phyloP scores from a whole-genome alignment of 2,888 invertebrate species.

The Ametastegia equiseti region DNA sequence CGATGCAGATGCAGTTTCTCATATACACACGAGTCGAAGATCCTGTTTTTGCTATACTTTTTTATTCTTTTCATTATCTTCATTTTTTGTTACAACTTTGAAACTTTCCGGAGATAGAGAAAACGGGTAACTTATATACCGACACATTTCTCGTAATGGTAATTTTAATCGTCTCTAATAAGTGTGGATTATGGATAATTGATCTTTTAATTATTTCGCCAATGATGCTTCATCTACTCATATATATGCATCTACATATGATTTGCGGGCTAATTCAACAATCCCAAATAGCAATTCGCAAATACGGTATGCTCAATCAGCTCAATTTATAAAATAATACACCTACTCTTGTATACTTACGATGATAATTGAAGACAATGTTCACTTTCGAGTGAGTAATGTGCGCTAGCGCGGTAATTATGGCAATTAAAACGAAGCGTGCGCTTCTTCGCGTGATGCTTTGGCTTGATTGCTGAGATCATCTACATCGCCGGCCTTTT shows the following conservation, averaged over 20 bases:
- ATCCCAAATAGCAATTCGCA: background rate
- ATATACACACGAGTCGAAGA: background rate
- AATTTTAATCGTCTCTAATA: constrained; percentile 10
- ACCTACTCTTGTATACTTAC: background rate
- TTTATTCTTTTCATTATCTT: background rate
- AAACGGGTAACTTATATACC: background rate
- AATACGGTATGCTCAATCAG: background rate
- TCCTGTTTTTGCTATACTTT: background rate
- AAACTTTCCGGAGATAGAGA: background rate
- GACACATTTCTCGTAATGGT: constrained; percentile 5
- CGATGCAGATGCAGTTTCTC: background rate
- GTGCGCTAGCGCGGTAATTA: background rate
- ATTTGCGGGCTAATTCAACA: background rate
- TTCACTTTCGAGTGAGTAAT: constrained; percentile 21
- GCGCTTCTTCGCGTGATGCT: background rate
- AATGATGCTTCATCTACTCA: too few relatives aligned
- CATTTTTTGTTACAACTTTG: background rate
- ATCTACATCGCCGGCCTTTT: too few relatives aligned
- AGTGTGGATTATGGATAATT: constrained; percentile 7
- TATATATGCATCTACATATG: background rate
- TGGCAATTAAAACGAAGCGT: constrained; percentile 37
- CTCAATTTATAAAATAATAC: constrained; percentile 6
- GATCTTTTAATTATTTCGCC: background rate
- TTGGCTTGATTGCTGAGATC: background rate
- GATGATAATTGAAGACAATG: constrained; percentile 30